Percentiles rank a stretch among this genome's conserved stretches.
phyloP scores from a whole-genome alignment of 1,140 invertebrate species.

The Megalopta genalis region DNA sequence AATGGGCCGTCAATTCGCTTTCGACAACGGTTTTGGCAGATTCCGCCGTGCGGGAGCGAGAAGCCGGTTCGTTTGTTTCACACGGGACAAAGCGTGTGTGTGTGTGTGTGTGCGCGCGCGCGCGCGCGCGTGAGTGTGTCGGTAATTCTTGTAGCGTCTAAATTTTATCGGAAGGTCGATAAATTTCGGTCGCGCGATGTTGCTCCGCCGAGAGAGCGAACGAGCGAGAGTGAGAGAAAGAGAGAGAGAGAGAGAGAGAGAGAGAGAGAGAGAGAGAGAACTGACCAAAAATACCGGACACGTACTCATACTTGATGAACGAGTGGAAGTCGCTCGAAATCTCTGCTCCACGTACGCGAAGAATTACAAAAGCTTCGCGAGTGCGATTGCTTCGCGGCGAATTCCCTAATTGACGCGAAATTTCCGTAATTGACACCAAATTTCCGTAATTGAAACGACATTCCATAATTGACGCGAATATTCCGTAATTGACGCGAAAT shows the following conservation, averaged over 20 bases:
- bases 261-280: background rate
- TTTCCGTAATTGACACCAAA: too few species aligned
- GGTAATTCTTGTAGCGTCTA: constrained; percentile 11
- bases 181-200: background rate
- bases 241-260: too few species aligned
- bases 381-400: background rate
- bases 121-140: too few species aligned
- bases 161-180: constrained; percentile 22
- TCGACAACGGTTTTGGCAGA: background rate
- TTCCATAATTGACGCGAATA: too few species aligned
- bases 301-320: constrained; percentile 5
- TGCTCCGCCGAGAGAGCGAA: background rate
- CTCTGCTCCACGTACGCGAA: too few species aligned
- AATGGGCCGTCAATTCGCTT: background rate
- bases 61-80: background rate
- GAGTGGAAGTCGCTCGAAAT: background rate
- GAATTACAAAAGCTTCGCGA: constrained; percentile 1
- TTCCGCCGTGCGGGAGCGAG: background rate
- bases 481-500: too few species aligned
- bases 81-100: too few species aligned
- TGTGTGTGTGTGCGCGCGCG: too few species aligned
- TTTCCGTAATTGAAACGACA: too few species aligned
- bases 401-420: too few species aligned
- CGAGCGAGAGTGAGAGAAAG: too few species aligned
- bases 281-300: constrained; percentile 25